Evolutionary conservation across 2,888 invertebrate genomes (phyloP).

Genomic region (Hemistola chrysoprasaria): DNA sequence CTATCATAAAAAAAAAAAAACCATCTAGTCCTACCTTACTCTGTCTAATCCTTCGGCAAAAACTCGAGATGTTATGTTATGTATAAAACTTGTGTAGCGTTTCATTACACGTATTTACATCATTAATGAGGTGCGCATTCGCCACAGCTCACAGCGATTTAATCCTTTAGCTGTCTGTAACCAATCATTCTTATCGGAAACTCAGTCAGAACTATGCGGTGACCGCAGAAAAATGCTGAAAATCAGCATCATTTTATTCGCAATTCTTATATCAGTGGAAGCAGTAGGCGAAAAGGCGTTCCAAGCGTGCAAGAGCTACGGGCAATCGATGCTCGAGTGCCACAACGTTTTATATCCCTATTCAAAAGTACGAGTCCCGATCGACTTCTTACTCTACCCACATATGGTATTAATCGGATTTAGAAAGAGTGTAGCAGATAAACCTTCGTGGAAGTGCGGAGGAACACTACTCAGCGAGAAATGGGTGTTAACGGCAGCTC

Average conservation of each 20-base stretch:
- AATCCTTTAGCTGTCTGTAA: slow-evolving; percentile 9
- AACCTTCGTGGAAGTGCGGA: slow-evolving; percentile 69
- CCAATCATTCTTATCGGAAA: slow-evolving; percentile 30
- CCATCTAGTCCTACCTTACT: too few relatives aligned
- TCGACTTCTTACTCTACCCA: slow-evolving; percentile 80
- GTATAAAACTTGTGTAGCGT: too few relatives aligned
- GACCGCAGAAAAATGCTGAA: slow-evolving; percentile 10
- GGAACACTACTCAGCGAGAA: slow-evolving; percentile 63
- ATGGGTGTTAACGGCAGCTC: slow-evolving; percentile 75
- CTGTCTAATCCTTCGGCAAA: too few relatives aligned
- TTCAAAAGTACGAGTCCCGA: slow-evolving; percentile 60
- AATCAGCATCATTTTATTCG: slow-evolving; percentile 21
- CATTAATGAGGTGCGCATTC: slow-evolving; percentile 15
- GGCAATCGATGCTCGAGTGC: slow-evolving; percentile 67
- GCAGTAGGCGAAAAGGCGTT: slow-evolving; percentile 61
- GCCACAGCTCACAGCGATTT: slow-evolving; percentile 18
- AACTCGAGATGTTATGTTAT: too few relatives aligned
- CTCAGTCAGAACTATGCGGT: slow-evolving; percentile 8
- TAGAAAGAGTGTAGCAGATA: slow-evolving; percentile 24
- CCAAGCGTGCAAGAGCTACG: slow-evolving; percentile 61
- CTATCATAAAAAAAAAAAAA: too few relatives aligned
- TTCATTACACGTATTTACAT: background rate
- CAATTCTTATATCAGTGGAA: slow-evolving; percentile 21
- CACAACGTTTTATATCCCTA: slow-evolving; percentile 61
- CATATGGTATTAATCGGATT: slow-evolving; percentile 84